These are phyloP conservation scores for Myotis myotis DNA, from an alignment of 2,797 vertebrate species.

Conservation along the genomic window DNA sequence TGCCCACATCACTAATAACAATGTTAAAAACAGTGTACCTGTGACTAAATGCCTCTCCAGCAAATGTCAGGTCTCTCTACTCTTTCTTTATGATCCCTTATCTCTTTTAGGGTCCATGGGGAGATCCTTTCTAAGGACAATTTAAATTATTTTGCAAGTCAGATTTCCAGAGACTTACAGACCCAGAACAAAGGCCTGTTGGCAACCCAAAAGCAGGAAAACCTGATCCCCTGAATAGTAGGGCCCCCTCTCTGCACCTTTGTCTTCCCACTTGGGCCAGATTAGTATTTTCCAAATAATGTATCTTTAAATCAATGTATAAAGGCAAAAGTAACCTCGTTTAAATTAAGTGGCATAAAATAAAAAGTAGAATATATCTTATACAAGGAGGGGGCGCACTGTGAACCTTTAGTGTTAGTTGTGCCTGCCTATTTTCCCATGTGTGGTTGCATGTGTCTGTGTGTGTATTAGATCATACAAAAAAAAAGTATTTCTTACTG, in stretches of 20 bases:
- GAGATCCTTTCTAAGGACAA: neutral
- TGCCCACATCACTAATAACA: slow-evolving; percentile 35
- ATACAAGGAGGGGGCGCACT: neutral
- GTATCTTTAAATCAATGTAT: neutral
- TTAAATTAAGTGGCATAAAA: neutral
- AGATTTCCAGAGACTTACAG: slow-evolving; percentile 46
- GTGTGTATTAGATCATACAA: neutral
- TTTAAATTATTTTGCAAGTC: slow-evolving; percentile 40
- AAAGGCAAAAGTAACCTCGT: neutral
- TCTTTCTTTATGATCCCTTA: slow-evolving; percentile 30
- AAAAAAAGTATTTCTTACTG: neutral
- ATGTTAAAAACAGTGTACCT: neutral
- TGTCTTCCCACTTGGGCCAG: neutral
- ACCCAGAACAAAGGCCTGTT: neutral
- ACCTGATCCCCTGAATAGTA: neutral
- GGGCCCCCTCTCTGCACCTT: neutral
- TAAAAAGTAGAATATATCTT: neutral
- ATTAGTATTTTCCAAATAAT: neutral
- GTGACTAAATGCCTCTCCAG: neutral
- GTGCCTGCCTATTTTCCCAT: neutral
- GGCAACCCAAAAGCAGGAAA: neutral
- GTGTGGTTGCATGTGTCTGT: neutral
- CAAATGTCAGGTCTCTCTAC: slow-evolving; percentile 8
- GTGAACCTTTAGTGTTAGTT: neutral
- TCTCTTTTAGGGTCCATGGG: neutral